Base-by-base conservation (phyloP, 2,113 vertebrate species). In the Rallus limicola region DNA sequence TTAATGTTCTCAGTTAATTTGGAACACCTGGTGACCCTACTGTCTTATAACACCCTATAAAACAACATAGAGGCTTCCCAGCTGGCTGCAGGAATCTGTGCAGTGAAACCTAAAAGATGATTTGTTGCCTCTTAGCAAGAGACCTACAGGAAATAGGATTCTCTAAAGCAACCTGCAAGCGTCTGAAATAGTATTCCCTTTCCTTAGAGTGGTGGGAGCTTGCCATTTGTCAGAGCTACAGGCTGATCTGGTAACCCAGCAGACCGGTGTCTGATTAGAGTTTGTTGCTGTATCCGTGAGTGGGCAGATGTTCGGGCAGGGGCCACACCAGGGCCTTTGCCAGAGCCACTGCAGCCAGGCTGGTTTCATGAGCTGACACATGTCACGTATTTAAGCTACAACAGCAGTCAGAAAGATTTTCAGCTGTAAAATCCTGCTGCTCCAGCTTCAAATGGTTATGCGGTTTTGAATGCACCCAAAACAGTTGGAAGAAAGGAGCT, bases 81-180 rank as follows among this genome's bases (percentile, higher is more conserved):
- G 31, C 60, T 93, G 90, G 24, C 88, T 78, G 62, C 34, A 64
- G 69, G 56, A 76, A 84, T 86, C 58, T 60, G 16, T 63, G 24
- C 62, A 26, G 81, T 88, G 78, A 95, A 88, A 75, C 34, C 52
- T 64, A n/a, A 78, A 88, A 12, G 29, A 31, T n/a, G 55, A 2
- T 76, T 94, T 86, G 53, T 67, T 92, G 72, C n/a, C 68, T 80
- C 19, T 83, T 80, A 83, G 85, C 91, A 76, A 72, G 52, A 86
- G 42, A 67, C 53, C 42, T 67, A 29, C 31, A 80, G 63, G 42
- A 86, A 83, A 72, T 1, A 14, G 31, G 64, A 68, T 80, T 67
- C 78, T 89, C 59, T 65, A 44, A 48, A 80, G 42, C 68, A 67
- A 63, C 24, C 11, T 71, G 62, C 46, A 68, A 76, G 68, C 40